Base-by-base conservation (phyloP, 2,888 invertebrate species). In the Tetramorium bicarinatum region DNA sequence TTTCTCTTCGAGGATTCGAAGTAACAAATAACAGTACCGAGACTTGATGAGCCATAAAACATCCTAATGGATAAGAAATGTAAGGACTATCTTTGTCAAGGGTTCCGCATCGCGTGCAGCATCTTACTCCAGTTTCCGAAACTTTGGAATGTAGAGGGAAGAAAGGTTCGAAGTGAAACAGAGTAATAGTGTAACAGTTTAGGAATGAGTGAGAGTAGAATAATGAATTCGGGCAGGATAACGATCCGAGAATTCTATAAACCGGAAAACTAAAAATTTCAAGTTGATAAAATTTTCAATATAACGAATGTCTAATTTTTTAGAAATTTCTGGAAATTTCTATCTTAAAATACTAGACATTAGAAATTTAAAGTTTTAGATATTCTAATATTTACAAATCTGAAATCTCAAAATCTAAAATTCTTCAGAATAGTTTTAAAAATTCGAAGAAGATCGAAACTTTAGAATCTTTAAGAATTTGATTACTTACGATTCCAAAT, bases 1-100 rank as follows among this genome's bases (percentile, higher is more conserved):
- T 93, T 66, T 93, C 93, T 91, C 93, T 95, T 69, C 94, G 94
- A 87, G 94, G 92, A 93, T 85, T 59, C 54, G 62, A 71, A 25
- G 34, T 34, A 67, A 66, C 47, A 47, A 66, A 47, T 66, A 47
- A 67, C 18, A 47, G 47, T 62, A 81, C 52, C n/a, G 81, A 52
- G 62, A 49, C 25, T 59, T 44, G 69, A 81, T 44, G 25, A 76
- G 81, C n/a, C 56, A 59, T 11, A 54, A 54, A 67, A 67, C 29
- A 44, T 56, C 13, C 76, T 64, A 38, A 29, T 44, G 67, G 72
- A 41, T 79, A 59, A 71, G 44, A n/a, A 38, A 18, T 13, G 29
- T 56, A 44, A 71, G 44, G 44, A 47, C 25, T 25, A 34, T n/a
- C 34, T 18, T 79, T 47, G 56, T 56, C 13, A 59, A 62, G 9